A percentile compares a stretch with the other conserved stretches of the same genome.
Conservation (phyloP, 2,797 vertebrate species). For the Falco concolor region DNA sequence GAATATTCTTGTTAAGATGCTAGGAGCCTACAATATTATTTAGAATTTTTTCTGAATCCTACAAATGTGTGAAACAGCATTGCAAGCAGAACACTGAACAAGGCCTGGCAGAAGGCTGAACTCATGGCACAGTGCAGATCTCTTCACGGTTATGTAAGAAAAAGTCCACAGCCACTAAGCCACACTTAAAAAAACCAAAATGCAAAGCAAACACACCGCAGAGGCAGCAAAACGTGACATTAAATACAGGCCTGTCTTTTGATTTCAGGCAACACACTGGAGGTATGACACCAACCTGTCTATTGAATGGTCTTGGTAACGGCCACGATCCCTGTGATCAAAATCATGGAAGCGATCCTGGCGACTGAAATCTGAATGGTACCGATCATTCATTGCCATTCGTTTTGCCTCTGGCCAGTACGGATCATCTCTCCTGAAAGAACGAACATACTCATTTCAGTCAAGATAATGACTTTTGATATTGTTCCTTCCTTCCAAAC, state of each 20-base stretch:
- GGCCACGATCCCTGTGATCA: slow-evolving; percentile 88
- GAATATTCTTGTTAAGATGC: not conserved
- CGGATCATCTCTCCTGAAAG: slow-evolving; percentile 84
- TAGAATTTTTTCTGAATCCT: not conserved
- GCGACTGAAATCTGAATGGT: slow-evolving; percentile 86
- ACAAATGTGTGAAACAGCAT: not conserved
- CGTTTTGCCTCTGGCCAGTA: slow-evolving; percentile 89
- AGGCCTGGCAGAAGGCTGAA: not conserved
- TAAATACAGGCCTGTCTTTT: not conserved
- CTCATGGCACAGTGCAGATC: not conserved
- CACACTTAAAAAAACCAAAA: not conserved
- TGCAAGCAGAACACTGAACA: not conserved
- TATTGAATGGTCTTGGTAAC: slow-evolving; percentile 86
- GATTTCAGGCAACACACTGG: not conserved
- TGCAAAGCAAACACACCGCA: not conserved
- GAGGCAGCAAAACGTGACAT: not conserved
- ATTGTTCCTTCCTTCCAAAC: not conserved
- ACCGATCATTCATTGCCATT: slow-evolving; percentile 87
- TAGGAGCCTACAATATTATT: not conserved
- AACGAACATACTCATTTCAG: not conserved
- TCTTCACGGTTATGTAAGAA: not conserved
- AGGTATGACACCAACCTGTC: slow-evolving; percentile 77
- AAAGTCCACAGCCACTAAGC: not conserved
- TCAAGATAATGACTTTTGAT: not conserved
- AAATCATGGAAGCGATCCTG: slow-evolving; percentile 94